phyloP scores from a whole-genome alignment of 2,113 vertebrate genomes.

The Pristiophorus japonicus region DNA sequence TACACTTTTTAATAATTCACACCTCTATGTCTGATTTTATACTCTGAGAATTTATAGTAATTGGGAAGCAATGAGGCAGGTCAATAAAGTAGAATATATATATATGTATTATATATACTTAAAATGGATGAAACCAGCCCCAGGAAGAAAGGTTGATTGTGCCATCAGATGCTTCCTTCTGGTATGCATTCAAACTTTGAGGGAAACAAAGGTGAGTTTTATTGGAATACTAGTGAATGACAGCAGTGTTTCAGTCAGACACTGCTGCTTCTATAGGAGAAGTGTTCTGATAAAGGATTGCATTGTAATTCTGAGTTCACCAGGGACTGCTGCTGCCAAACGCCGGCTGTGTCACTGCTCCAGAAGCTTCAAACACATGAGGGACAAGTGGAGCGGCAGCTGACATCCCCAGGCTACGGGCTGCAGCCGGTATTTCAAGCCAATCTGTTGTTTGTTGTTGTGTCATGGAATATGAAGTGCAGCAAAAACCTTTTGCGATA shows the following conservation, averaged over 20 bases:
- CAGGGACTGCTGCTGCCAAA: background rate
- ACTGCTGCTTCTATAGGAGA: background rate
- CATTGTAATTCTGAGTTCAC: slow-evolving; percentile 22
- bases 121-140: too few relatives aligned
- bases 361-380: background rate
- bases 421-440: background rate
- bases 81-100: background rate
- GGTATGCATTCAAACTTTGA: background rate
- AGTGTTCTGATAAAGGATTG: slow-evolving; percentile 24
- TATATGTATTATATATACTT: background rate
- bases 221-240: background rate
- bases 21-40: background rate
- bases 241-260: slow-evolving; percentile 2
- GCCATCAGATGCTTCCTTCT: background rate
- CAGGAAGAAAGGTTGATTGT: background rate
- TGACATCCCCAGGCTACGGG: slow-evolving; percentile 17
- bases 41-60: background rate
- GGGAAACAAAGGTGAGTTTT: slow-evolving; percentile 16
- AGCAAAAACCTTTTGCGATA: background rate
- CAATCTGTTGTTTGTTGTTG: background rate
- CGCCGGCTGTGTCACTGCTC: background rate
- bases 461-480: background rate
- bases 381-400: background rate
- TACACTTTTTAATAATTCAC: background rate
- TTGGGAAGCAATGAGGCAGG: background rate